These are phyloP conservation scores for Chironomus striatipennis DNA, from an alignment of 1,140 invertebrate genomes.

Conservation along the genomic window DNA sequence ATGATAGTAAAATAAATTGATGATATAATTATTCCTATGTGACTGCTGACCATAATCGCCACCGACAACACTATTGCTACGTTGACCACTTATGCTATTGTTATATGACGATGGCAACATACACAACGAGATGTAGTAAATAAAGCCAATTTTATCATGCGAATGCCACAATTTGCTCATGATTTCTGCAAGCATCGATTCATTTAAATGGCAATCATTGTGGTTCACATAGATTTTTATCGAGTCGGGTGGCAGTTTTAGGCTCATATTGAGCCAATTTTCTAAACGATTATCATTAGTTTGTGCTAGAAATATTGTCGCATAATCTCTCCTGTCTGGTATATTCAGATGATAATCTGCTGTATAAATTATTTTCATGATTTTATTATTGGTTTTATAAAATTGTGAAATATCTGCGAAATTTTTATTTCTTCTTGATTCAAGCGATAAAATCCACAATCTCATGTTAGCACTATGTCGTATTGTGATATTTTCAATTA, in stretches of 20 bases:
- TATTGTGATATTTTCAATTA: neutral
- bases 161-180: slow-evolving; percentile 2
- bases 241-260: neutral
- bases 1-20: slow-evolving; percentile 19
- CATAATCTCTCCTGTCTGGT: neutral
- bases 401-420: neutral
- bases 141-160: slow-evolving; percentile 5
- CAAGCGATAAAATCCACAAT: neutral
- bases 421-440: neutral
- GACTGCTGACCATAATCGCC: slow-evolving; percentile 3
- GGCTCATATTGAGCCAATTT: neutral
- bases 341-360: neutral
- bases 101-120: neutral
- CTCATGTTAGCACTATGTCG: neutral
- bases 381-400: neutral
- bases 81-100: neutral
- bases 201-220: slow-evolving; percentile 10
- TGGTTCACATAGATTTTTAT: slow-evolving; percentile 10
- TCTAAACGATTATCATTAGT: neutral
- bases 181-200: slow-evolving; percentile 11
- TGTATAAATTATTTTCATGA: neutral
- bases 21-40: slow-evolving; percentile 18
- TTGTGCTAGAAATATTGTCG: neutral
- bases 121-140: neutral
- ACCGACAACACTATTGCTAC: neutral